phyloP scores from a whole-genome alignment of 2,797 vertebrate species.

The Peromyscus eremicus region DNA sequence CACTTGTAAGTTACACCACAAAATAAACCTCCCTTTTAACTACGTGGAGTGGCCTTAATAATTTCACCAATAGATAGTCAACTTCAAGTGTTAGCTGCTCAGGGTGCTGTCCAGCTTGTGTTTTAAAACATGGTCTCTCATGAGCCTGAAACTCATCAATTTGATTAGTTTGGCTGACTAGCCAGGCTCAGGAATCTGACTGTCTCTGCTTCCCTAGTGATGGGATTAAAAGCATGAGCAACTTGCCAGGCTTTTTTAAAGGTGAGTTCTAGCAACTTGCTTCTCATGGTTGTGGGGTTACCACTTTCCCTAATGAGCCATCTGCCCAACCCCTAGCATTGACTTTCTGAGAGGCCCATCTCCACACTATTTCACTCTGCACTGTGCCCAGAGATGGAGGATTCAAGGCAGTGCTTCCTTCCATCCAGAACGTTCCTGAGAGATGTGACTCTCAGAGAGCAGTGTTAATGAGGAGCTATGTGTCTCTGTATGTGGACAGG shows the following conservation, averaged over 20 bases:
- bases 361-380: accelerated
- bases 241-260: not conserved
- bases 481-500: not conserved
- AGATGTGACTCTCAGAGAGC: not conserved
- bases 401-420: not conserved
- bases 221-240: not conserved
- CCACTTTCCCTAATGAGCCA: not conserved
- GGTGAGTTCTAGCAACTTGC: not conserved
- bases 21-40: too few relatives aligned
- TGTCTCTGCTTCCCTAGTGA: not conserved
- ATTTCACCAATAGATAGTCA: too few relatives aligned
- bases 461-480: accelerated
- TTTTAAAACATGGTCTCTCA: not conserved
- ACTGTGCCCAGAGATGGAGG: not conserved
- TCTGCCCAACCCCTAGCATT: accelerated
- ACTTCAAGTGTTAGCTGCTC: not conserved
- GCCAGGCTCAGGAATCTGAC: not conserved
- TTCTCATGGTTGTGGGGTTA: not conserved
- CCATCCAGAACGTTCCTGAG: not conserved
- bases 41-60: too few relatives aligned
- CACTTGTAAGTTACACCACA: too few relatives aligned
- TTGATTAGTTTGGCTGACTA: not conserved
- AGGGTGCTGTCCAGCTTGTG: not conserved
- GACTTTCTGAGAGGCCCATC: accelerated
- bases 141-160: not conserved